Percentiles rank a stretch among this genome's conserved stretches.
Conservation (phyloP, 1,140 invertebrate species). For the Metaphire vulgaris region DNA sequence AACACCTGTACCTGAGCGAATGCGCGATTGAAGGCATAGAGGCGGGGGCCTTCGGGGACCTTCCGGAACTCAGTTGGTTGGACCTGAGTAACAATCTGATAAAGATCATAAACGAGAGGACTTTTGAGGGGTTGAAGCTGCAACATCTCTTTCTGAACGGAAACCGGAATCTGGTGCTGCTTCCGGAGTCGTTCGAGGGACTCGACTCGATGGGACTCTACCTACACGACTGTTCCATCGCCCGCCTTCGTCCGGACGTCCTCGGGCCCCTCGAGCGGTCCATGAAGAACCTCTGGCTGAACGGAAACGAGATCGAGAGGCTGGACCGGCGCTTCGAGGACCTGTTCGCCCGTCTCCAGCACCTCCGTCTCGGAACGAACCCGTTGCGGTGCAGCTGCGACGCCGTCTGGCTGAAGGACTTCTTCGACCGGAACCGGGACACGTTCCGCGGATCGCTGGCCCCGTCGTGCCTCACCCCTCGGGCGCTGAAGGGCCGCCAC, state of each 20-base stretch:
- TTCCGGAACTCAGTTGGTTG: slow-evolving; percentile 44
- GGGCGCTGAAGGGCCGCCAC: slow-evolving; percentile 34
- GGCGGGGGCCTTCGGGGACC: slow-evolving; percentile 45
- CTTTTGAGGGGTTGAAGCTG: slow-evolving; percentile 46
- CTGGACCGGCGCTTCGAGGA: slow-evolving; percentile 39
- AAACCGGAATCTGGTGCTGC: slow-evolving; percentile 42
- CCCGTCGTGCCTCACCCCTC: slow-evolving; percentile 41
- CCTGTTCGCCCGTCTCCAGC: slow-evolving; percentile 41
- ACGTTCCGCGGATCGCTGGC: slow-evolving; percentile 39
- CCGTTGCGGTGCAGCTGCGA: slow-evolving; percentile 50
- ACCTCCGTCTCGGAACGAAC: slow-evolving; percentile 45
- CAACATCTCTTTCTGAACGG: slow-evolving; percentile 48
- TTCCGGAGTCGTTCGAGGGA: slow-evolving; percentile 43
- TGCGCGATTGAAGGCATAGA: slow-evolving; percentile 48
- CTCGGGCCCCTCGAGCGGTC: slow-evolving; percentile 44
- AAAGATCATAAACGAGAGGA: slow-evolving; percentile 41
- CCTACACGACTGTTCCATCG: slow-evolving; percentile 45
- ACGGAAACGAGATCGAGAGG: slow-evolving; percentile 44
- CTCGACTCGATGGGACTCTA: slow-evolving; percentile 46
- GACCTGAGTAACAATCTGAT: slow-evolving; percentile 49
- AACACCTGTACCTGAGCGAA: slow-evolving; percentile 45
- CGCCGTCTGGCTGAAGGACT: slow-evolving; percentile 43
- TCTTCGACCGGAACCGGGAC: slow-evolving; percentile 35
- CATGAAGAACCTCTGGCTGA: slow-evolving; percentile 44
- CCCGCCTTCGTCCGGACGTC: slow-evolving; percentile 39